A percentile compares a stretch with the other conserved stretches of the same genome.
These are phyloP conservation scores for Hypolimnas misippus DNA, from an alignment of 2,888 invertebrate genomes.

Conservation along the genomic window DNA sequence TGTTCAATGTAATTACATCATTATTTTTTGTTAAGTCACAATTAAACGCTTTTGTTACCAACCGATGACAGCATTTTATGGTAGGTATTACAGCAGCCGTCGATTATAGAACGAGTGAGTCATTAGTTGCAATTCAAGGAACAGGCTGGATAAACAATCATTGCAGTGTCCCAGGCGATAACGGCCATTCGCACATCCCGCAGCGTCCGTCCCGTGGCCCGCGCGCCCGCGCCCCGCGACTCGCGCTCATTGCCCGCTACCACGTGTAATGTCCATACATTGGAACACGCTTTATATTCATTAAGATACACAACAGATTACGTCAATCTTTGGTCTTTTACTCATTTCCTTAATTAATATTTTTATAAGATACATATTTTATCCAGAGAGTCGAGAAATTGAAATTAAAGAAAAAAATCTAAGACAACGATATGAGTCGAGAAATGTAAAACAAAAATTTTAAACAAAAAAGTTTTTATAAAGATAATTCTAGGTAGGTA, in stretches of 20 bases:
- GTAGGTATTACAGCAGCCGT: conserved; percentile 50
- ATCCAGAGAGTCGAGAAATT: too few relatives aligned
- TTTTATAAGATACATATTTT: too few relatives aligned
- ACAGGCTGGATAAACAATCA: conserved; percentile 82
- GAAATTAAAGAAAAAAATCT: too few relatives aligned
- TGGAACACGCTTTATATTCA: conserved; percentile 28
- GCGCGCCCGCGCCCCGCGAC: conserved; percentile 20
- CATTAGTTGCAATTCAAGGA: conserved; percentile 82
- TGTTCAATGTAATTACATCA: too few relatives aligned
- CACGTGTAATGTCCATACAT: conserved; percentile 34
- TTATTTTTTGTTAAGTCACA: not conserved
- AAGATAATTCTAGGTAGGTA: not conserved
- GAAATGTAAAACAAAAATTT: not conserved
- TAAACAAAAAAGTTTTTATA: not conserved
- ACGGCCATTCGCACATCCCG: conserved; percentile 82
- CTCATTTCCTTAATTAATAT: not conserved
- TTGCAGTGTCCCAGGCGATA: conserved; percentile 80
- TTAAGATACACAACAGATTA: conserved; percentile 41
- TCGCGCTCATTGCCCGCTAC: conserved; percentile 18
- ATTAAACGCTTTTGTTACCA: conserved; percentile 20
- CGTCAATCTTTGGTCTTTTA: not conserved
- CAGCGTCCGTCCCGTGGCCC: conserved; percentile 45
- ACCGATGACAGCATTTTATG: conserved; percentile 41
- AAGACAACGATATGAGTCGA: too few relatives aligned
- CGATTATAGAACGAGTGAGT: conserved; percentile 74